These are phyloP conservation scores for Heliconius sara DNA, from an alignment of 2,888 invertebrate genomes.

Conservation along the genomic window DNA sequence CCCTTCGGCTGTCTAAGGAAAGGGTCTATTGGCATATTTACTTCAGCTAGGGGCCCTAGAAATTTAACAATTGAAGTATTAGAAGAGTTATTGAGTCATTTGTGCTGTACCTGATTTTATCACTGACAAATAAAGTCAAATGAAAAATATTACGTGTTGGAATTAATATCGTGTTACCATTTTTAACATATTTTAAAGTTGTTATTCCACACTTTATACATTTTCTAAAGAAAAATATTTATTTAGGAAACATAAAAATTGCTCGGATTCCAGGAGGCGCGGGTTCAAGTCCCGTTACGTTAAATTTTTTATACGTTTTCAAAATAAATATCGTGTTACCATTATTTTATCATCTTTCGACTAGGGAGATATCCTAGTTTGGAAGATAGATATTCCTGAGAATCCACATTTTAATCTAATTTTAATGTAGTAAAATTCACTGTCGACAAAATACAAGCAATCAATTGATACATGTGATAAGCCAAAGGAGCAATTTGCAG, in stretches of 20 bases:
- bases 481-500: not conserved
- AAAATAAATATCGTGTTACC: no score
- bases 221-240: no score
- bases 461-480: not conserved
- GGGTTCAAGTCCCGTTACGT: no score
- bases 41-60: slow-evolving; percentile 92
- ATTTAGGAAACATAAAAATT: no score
- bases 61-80: not conserved
- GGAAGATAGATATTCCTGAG: not conserved
- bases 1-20: slow-evolving; percentile 93
- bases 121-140: not conserved
- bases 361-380: not conserved
- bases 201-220: no score
- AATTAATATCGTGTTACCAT: no score
- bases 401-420: not conserved
- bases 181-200: no score
- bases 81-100: not conserved
- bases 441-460: no score
- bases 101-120: not conserved
- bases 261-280: no score
- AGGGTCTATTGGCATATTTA: slow-evolving; percentile 94
- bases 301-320: no score
- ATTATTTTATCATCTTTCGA: no score
- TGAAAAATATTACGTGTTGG: no score
- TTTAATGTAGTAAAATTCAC: not conserved